Percentiles rank a stretch among this genome's conserved stretches.
These are phyloP conservation scores for Gymnosoma rotundatum DNA, from an alignment of 2,888 invertebrate genomes.

Conservation along the genomic window DNA sequence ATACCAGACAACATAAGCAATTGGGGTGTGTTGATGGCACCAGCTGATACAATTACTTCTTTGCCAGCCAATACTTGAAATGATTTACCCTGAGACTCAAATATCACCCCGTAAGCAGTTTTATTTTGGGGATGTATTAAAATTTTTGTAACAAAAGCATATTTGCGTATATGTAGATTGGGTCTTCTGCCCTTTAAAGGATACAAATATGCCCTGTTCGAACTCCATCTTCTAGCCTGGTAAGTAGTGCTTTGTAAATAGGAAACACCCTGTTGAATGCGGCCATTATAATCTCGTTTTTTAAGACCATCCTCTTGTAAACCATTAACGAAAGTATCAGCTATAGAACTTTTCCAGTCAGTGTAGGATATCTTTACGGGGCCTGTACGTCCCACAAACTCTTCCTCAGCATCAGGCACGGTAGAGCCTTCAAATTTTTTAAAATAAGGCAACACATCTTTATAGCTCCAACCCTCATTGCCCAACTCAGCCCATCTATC, in stretches of 20 bases:
- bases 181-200: slow-evolving; percentile 82
- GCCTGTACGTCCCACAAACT: slow-evolving; percentile 83
- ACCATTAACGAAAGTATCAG: slow-evolving; percentile 85
- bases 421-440: slow-evolving; percentile 88
- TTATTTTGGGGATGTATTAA: slow-evolving; percentile 83
- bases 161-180: slow-evolving; percentile 84
- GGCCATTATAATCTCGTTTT: slow-evolving; percentile 86
- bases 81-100: slow-evolving; percentile 82
- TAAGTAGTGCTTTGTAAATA: slow-evolving; percentile 85
- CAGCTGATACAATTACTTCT: slow-evolving; percentile 89
- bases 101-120: slow-evolving; percentile 84
- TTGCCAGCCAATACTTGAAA: slow-evolving; percentile 84
- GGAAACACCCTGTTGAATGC: slow-evolving; percentile 84
- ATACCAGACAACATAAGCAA: slow-evolving; percentile 91
- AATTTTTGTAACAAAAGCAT: slow-evolving; percentile 84
- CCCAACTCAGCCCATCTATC: slow-evolving; percentile 89
- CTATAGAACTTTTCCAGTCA: slow-evolving; percentile 83
- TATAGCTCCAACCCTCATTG: slow-evolving; percentile 88
- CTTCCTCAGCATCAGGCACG: slow-evolving; percentile 83
- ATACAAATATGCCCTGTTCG: slow-evolving; percentile 85
- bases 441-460: slow-evolving; percentile 88
- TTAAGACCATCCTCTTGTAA: slow-evolving; percentile 85
- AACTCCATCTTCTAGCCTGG: slow-evolving; percentile 84
- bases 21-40: slow-evolving; percentile 91
- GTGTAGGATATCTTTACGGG: slow-evolving; percentile 84